These are phyloP conservation scores for Abrostola tripartita DNA, from an alignment of 2,888 invertebrate genomes.

Conservation along the genomic window DNA sequence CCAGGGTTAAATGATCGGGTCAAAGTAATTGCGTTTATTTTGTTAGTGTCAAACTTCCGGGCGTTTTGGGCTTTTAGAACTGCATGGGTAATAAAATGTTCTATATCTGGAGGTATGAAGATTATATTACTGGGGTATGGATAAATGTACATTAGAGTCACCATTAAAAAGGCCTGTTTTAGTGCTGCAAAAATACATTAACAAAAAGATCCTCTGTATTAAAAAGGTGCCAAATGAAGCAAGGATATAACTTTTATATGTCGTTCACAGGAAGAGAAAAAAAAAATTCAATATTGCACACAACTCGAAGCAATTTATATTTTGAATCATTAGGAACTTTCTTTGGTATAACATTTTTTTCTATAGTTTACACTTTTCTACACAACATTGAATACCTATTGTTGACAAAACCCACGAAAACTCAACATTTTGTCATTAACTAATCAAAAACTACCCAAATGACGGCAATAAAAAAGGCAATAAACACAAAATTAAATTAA, in stretches of 20 bases:
- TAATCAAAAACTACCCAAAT: slow-evolving; percentile 33
- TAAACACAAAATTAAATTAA: slow-evolving; percentile 57
- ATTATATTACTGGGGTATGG: slow-evolving; percentile 17
- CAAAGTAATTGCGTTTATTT: slow-evolving; percentile 51
- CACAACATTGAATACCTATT: too few relatives aligned
- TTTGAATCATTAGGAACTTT: too few relatives aligned
- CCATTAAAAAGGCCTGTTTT: neutral
- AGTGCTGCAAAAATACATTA: neutral
- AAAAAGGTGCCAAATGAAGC: too few relatives aligned
- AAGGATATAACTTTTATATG: too few relatives aligned
- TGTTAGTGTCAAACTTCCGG: slow-evolving; percentile 51
- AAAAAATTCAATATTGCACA: too few relatives aligned
- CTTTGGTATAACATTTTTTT: too few relatives aligned
- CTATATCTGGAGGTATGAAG: slow-evolving; percentile 8
- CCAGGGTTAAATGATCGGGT: slow-evolving; percentile 63
- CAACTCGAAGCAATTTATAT: too few relatives aligned
- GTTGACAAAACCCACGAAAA: too few relatives aligned
- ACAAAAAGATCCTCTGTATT: neutral
- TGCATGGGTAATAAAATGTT: slow-evolving; percentile 21
- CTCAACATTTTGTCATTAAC: slow-evolving; percentile 25
- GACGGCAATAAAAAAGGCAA: slow-evolving; percentile 38
- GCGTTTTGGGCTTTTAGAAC: slow-evolving; percentile 43
- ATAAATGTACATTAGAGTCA: slow-evolving; percentile 13
- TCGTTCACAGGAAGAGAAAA: too few relatives aligned
- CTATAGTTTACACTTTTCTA: too few relatives aligned